Percentiles rank a stretch among this genome's conserved stretches.
These are phyloP conservation scores for Limnephilus marmoratus DNA, from an alignment of 2,888 invertebrate genomes.

Conservation along the genomic window DNA sequence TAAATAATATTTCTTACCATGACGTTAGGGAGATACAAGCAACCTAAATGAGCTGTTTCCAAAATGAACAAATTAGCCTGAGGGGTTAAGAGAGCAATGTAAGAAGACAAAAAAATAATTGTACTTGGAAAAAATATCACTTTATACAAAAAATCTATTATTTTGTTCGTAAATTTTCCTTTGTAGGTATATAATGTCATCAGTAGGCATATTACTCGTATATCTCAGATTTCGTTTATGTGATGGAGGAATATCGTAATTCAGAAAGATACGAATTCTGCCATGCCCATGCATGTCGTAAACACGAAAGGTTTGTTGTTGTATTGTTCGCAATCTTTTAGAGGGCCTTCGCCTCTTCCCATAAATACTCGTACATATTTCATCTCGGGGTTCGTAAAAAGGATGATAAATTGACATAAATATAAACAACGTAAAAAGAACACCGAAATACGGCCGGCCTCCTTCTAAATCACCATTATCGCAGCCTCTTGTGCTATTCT, in stretches of 20 bases:
- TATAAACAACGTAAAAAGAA: background rate
- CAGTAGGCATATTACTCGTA: background rate
- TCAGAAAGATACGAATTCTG: background rate
- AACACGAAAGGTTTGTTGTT: background rate
- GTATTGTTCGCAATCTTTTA: background rate
- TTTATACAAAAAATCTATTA: background rate
- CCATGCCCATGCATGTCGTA: background rate
- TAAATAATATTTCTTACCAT: too few species aligned
- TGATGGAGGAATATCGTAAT: background rate
- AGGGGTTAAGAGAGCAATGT: too few species aligned
- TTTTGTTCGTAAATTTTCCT: background rate
- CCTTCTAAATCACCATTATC: conserved; percentile 15
- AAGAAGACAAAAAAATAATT: background rate
- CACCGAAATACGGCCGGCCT: background rate
- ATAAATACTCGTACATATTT: conserved; percentile 11
- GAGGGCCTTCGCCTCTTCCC: background rate
- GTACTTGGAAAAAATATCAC: background rate
- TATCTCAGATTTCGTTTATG: background rate
- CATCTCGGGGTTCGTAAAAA: background rate
- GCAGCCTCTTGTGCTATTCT: background rate
- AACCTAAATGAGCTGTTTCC: too few species aligned
- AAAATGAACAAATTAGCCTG: too few species aligned
- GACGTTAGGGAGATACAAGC: too few species aligned
- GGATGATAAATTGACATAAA: conserved; percentile 9
- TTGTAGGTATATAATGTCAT: background rate